Evolutionary conservation across 2,113 vertebrate genomes (phyloP).

Genomic region (Hemiprocne comata): DNA sequence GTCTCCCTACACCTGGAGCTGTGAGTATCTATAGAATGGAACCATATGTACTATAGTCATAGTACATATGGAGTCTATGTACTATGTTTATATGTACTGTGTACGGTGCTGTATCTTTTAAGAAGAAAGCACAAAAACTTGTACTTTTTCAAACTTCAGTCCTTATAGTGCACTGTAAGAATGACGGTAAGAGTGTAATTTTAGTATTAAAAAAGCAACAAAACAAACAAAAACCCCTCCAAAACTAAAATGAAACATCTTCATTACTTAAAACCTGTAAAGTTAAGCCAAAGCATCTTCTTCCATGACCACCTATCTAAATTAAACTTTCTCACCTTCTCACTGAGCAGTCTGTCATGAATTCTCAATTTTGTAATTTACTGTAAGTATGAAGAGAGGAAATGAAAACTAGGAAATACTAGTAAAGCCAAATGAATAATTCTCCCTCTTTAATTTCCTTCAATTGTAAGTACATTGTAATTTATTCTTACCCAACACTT

Average conservation of each 20-base stretch:
- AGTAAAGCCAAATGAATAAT: slow-evolving; percentile 49
- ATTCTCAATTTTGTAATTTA: slow-evolving; percentile 60
- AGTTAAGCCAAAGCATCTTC: not conserved
- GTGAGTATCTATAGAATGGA: too few relatives aligned
- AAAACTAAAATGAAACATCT: not conserved
- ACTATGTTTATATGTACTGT: too few relatives aligned
- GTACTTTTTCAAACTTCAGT: not conserved
- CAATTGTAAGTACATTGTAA: slow-evolving; percentile 50
- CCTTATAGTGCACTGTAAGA: not conserved
- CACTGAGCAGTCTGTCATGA: not conserved
- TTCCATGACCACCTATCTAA: not conserved
- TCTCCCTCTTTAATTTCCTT: slow-evolving; percentile 42
- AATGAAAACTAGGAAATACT: slow-evolving; percentile 62
- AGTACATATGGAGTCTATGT: too few relatives aligned
- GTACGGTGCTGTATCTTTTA: not conserved
- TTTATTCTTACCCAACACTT: slow-evolving; percentile 63
- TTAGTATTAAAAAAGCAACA: not conserved
- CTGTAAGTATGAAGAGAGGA: slow-evolving; percentile 35
- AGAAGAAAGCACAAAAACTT: not conserved
- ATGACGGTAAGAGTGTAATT: not conserved
- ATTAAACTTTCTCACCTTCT: not conserved
- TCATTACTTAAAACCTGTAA: not conserved
- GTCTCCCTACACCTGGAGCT: not conserved
- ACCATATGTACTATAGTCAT: too few relatives aligned
- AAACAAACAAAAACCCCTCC: not conserved